A percentile compares a stretch with the other conserved stretches of the same genome.
Conservation (phyloP, 2,113 vertebrate species). For the Psilopsiagon aurifrons region DNA sequence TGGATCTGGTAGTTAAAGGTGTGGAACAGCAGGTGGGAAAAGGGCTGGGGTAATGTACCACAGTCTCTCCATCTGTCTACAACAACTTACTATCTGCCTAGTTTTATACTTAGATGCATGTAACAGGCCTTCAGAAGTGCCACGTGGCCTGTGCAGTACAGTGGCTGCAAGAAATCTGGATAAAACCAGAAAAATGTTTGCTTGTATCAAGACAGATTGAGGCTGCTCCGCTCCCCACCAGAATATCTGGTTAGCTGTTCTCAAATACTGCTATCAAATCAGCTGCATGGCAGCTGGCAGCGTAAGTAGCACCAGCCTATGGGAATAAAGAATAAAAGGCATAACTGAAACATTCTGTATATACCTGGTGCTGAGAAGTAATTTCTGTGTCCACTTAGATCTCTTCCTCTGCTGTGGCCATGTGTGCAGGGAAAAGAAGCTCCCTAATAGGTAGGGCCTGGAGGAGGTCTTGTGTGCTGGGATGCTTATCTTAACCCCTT, state of each 20-base stretch:
- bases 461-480: neutral
- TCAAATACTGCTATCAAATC: neutral
- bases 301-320: neutral
- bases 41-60: no score
- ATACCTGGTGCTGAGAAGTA: neutral
- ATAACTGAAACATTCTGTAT: neutral
- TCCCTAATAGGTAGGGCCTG: no score
- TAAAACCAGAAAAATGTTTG: neutral
- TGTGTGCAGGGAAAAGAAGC: neutral
- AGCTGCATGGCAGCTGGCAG: neutral
- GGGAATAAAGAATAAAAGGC: neutral
- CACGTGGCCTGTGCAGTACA: neutral
- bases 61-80: neutral
- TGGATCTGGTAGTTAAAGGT: neutral
- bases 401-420: neutral
- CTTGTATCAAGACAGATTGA: neutral
- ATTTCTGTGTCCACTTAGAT: neutral
- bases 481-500: neutral
- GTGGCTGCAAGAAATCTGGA: neutral
- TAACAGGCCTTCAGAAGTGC: neutral
- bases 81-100: neutral
- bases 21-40: neutral
- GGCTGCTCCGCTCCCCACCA: neutral
- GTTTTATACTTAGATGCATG: rapidly evolving
- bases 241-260: neutral